Percentiles rank a stretch among this genome's conserved stretches.
phyloP scores from a whole-genome alignment of 2,888 invertebrate species.

The Euphydryas editha region DNA sequence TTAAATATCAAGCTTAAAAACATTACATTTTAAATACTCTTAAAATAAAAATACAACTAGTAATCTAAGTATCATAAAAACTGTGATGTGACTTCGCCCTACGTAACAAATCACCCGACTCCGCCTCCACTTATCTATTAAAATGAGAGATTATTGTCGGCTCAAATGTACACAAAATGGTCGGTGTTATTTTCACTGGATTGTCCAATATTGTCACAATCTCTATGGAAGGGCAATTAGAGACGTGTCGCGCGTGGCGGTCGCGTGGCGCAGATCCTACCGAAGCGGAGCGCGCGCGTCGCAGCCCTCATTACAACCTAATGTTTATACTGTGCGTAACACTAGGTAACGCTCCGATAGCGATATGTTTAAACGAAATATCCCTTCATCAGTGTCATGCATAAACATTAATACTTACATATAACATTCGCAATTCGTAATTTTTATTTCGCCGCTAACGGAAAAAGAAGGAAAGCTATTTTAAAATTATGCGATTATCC shows the following conservation, averaged over 20 bases:
- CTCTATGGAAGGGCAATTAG: conserved; percentile 80
- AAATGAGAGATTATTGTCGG: conserved; percentile 81
- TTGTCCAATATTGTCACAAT: conserved; percentile 82
- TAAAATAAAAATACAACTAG: conserved; percentile 6
- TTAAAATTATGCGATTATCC: conserved; percentile 53
- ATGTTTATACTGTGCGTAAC: conserved; percentile 71
- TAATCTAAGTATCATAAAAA: conserved; percentile 34
- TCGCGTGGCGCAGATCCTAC: conserved; percentile 63
- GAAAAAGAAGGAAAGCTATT: conserved; percentile 49
- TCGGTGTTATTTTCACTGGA: conserved; percentile 82
- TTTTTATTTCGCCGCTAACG: background rate
- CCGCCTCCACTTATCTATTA: conserved; percentile 82
- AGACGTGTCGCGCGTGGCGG: conserved; percentile 77
- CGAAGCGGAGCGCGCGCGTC: conserved; percentile 56
- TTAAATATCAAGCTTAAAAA: conserved; percentile 12
- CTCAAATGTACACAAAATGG: conserved; percentile 64
- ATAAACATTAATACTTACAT: conserved; percentile 14
- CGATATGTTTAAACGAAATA: conserved; percentile 58
- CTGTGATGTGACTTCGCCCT: conserved; percentile 49
- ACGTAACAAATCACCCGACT: conserved; percentile 74
- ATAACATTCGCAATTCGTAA: background rate
- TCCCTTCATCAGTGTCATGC: conserved; percentile 22
- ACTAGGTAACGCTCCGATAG: conserved; percentile 55
- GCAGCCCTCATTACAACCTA: conserved; percentile 62
- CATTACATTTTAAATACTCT: conserved; percentile 10